Conservation (phyloP, 2,797 vertebrate species). For the Acanthornis magna region DNA sequence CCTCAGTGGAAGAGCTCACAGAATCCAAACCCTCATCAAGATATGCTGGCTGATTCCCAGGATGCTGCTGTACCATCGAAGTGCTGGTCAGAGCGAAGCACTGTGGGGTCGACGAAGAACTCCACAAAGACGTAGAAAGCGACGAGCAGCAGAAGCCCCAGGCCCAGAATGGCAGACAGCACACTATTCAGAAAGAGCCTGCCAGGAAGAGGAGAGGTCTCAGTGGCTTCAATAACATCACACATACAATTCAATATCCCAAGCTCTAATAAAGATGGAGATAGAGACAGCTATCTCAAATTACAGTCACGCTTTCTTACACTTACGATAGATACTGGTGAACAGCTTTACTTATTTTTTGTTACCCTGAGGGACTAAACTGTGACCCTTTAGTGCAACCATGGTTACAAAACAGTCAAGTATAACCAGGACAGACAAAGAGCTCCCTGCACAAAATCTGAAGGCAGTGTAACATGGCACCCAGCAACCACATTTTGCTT, state of each 20-base stretch:
- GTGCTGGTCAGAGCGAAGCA: slow-evolving; percentile 82
- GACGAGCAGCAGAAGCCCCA: slow-evolving; percentile 82
- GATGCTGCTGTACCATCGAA: slow-evolving; percentile 76
- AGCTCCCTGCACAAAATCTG: background rate
- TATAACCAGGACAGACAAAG: background rate
- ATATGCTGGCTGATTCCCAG: background rate
- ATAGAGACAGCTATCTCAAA: background rate
- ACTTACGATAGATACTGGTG: background rate
- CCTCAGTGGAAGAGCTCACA: background rate
- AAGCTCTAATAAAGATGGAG: background rate
- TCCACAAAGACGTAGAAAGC: slow-evolving; percentile 88
- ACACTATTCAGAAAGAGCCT: slow-evolving; percentile 94
- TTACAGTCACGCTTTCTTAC: background rate
- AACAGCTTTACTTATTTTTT: background rate
- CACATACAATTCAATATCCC: background rate
- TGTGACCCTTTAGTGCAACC: background rate
- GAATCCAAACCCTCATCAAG: background rate
- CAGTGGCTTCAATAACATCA: background rate
- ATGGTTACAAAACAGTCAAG: background rate
- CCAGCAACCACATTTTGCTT: background rate
- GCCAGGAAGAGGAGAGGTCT: slow-evolving; percentile 18
- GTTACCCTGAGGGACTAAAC: background rate
- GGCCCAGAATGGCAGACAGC: slow-evolving; percentile 87
- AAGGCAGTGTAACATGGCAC: background rate
- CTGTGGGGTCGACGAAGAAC: slow-evolving; percentile 87